Evolutionary conservation across 2,113 vertebrate species (phyloP).

Genomic region (Circaetus gallicus): DNA sequence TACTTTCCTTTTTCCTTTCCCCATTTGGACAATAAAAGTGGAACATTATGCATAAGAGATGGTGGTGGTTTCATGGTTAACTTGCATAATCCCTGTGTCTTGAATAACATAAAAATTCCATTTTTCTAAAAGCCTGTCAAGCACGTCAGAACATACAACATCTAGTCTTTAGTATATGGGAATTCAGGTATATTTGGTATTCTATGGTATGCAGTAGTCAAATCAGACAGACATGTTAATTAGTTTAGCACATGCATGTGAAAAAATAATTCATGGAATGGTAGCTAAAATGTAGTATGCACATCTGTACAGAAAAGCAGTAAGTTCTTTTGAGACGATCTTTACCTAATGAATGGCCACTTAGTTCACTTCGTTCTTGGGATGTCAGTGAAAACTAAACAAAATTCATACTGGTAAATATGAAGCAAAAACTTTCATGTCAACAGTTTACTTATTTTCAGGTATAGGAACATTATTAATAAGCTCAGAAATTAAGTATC

Average conservation of each 20-base stretch:
- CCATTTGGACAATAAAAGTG: not conserved
- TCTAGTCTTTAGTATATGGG: not conserved
- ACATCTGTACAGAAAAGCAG: not conserved
- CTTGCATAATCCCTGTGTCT: not conserved
- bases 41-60: not conserved
- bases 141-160: not conserved
- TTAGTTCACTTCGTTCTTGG: not conserved
- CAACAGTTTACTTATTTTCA: not conserved
- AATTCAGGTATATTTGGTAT: not conserved
- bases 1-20: not conserved
- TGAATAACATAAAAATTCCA: not conserved
- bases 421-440: not conserved
- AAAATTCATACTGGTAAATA: not conserved
- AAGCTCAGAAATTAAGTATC: not conserved
- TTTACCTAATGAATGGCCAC: not conserved
- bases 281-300: not conserved
- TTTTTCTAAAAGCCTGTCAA: not conserved
- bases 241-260: accelerated
- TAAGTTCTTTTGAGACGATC: not conserved
- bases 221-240: not conserved
- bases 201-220: not conserved
- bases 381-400: not conserved
- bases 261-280: not conserved
- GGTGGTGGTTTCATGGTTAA: not conserved
- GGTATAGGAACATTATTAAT: not conserved